These are phyloP conservation scores for Chelmon rostratus DNA, from an alignment of 2,797 vertebrate genomes.

Conservation along the genomic window DNA sequence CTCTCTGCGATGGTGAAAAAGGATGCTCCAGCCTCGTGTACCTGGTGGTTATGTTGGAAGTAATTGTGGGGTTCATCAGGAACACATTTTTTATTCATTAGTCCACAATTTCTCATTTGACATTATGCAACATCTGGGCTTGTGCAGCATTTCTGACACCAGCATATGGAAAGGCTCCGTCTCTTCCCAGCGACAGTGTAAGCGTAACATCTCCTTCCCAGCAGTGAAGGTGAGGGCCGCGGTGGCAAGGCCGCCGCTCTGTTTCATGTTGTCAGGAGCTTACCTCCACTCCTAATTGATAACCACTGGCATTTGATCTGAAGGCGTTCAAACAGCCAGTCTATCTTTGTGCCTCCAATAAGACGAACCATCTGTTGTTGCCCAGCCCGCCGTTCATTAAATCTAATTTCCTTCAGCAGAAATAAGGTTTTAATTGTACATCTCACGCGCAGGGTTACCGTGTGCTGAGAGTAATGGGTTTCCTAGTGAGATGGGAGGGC, in stretches of 20 bases:
- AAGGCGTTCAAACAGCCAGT: conserved; percentile 84
- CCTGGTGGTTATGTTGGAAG: conserved; percentile 25
- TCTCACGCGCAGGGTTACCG: conserved; percentile 51
- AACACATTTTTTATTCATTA: conserved; percentile 47
- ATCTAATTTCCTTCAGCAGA: conserved; percentile 83
- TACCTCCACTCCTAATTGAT: conserved; percentile 85
- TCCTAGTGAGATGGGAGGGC: conserved; percentile 68
- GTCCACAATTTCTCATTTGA: conserved; percentile 44
- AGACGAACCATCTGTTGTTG: conserved; percentile 86
- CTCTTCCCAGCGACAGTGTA: conserved; percentile 25
- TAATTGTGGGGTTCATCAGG: neutral
- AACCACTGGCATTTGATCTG: conserved; percentile 88
- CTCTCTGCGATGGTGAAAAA: conserved; percentile 38
- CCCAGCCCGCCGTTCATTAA: conserved; percentile 84
- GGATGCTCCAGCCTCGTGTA: neutral
- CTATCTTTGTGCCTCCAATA: conserved; percentile 85
- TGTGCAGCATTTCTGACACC: conserved; percentile 48
- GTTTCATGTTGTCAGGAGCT: conserved; percentile 79
- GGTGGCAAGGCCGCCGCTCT: conserved; percentile 43
- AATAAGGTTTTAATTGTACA: conserved; percentile 85
- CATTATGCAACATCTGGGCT: conserved; percentile 69
- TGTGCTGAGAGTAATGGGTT: conserved; percentile 74
- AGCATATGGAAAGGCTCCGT: conserved; percentile 60
- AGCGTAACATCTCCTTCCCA: conserved; percentile 58
- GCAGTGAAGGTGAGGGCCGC: conserved; percentile 64